These are phyloP conservation scores for Enteromius thamalakanensis DNA, from an alignment of 2,797 vertebrate species.

Conservation along the genomic window DNA sequence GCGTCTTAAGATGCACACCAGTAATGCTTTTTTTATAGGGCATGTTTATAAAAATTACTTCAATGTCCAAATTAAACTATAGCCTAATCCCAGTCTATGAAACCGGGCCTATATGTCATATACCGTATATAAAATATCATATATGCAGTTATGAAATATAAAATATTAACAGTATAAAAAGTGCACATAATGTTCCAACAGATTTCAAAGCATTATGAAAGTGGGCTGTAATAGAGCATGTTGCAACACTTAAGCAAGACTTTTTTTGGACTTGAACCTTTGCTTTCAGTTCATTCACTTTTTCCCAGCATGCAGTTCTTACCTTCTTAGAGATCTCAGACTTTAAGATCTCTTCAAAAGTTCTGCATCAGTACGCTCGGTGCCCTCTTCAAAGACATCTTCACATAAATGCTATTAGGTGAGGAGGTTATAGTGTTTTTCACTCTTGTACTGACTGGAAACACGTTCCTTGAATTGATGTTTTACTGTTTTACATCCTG, in stretches of 20 bases:
- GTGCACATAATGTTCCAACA: not conserved
- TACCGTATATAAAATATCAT: not conserved
- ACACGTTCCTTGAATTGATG: not conserved
- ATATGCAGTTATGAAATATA: not conserved
- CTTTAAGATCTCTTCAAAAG: conserved; percentile 6
- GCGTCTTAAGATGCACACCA: no score
- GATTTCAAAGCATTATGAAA: not conserved
- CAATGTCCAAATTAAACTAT: no score
- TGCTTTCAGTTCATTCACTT: not conserved
- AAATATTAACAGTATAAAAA: not conserved
- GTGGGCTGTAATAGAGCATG: not conserved
- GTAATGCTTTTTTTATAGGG: no score
- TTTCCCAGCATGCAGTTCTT: not conserved
- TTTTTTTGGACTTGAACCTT: conserved; percentile 11
- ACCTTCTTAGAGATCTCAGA: not conserved
- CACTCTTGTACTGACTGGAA: conserved; percentile 1
- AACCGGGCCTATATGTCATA: no score
- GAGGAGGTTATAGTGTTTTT: not conserved
- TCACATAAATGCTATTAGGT: not conserved
- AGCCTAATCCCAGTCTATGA: no score
- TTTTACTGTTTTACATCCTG: not conserved
- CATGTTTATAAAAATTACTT: no score
- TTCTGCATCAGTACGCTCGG: not conserved
- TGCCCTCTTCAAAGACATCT: not conserved
- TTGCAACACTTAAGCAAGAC: not conserved